Percentiles rank a stretch among this genome's conserved stretches.
phyloP scores from a whole-genome alignment of 2,113 vertebrate species.

The Equus quagga region DNA sequence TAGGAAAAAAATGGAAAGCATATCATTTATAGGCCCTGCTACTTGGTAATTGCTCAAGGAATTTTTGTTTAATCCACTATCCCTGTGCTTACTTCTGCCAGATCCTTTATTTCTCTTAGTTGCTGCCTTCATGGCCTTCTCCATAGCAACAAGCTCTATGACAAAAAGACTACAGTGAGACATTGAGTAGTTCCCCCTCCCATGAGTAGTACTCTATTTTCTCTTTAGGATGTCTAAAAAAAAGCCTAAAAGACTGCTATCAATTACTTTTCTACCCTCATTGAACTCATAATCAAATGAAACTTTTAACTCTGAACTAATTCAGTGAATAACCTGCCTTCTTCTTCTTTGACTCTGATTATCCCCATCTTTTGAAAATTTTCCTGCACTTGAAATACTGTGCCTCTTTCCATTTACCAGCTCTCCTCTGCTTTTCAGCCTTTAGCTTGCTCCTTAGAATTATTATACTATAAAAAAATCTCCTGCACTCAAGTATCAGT shows the following conservation, averaged over 20 bases:
- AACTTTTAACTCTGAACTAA: slow-evolving; percentile 54
- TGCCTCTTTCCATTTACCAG: slow-evolving; percentile 44
- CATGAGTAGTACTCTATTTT: slow-evolving; percentile 51
- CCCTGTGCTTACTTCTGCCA: slow-evolving; percentile 54
- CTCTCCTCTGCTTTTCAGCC: slow-evolving; percentile 36
- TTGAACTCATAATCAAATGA: slow-evolving; percentile 54
- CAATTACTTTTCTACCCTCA: slow-evolving; percentile 56
- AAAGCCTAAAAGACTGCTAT: slow-evolving; percentile 10
- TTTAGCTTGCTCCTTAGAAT: slow-evolving; percentile 60
- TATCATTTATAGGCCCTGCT: slow-evolving; percentile 64
- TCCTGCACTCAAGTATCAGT: not conserved
- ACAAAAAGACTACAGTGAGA: slow-evolving; percentile 56
- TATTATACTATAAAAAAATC: not conserved
- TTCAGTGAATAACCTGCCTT: slow-evolving; percentile 25
- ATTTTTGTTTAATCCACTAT: slow-evolving; percentile 66
- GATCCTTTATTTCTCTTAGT: slow-evolving; percentile 66
- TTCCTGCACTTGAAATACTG: slow-evolving; percentile 41
- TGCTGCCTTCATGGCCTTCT: slow-evolving; percentile 69
- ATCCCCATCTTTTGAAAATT: slow-evolving; percentile 38
- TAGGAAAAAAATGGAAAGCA: slow-evolving; percentile 54
- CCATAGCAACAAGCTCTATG: slow-evolving; percentile 72
- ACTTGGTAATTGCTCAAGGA: slow-evolving; percentile 70
- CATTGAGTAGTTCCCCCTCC: slow-evolving; percentile 9
- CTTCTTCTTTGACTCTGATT: slow-evolving; percentile 21
- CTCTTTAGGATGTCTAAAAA: slow-evolving; percentile 38